Percentiles rank a stretch among this genome's conserved stretches.
Evolutionary conservation across 2,797 vertebrate species (phyloP).

Genomic region (Chelidonichthys spinosus): DNA sequence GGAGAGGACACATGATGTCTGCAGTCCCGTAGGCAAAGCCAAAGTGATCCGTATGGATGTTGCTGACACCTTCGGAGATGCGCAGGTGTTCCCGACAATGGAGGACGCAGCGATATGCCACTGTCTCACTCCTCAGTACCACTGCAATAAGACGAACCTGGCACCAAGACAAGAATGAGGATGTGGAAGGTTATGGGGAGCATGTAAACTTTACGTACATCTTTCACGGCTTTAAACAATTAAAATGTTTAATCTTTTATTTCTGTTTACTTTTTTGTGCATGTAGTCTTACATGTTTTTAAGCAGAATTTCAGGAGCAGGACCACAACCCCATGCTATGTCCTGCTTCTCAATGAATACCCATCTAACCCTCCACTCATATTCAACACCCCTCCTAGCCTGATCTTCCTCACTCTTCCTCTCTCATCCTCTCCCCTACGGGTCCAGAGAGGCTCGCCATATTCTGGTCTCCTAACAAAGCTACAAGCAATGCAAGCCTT

Average conservation of each 20-base stretch:
- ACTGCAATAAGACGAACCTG: conserved; percentile 57
- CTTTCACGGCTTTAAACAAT: background rate
- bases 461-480: no score
- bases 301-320: no score
- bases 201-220: background rate
- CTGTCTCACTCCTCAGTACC: conserved; percentile 25
- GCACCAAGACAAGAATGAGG: background rate
- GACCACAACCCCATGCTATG: no score
- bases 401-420: no score
- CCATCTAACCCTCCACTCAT: no score
- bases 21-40: conserved; percentile 67
- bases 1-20: conserved; percentile 65
- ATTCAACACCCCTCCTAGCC: no score
- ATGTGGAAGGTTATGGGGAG: background rate
- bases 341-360: no score
- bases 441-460: no score
- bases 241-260: background rate
- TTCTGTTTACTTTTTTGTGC: background rate
- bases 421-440: no score
- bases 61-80: conserved; percentile 4
- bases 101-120: conserved; percentile 56
- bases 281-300: no score
- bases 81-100: conserved; percentile 32
- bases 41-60: conserved; percentile 56
- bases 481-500: no score